These are phyloP conservation scores for Pachypanchax playfairii DNA, from an alignment of 2,113 vertebrate species.

Conservation along the genomic window DNA sequence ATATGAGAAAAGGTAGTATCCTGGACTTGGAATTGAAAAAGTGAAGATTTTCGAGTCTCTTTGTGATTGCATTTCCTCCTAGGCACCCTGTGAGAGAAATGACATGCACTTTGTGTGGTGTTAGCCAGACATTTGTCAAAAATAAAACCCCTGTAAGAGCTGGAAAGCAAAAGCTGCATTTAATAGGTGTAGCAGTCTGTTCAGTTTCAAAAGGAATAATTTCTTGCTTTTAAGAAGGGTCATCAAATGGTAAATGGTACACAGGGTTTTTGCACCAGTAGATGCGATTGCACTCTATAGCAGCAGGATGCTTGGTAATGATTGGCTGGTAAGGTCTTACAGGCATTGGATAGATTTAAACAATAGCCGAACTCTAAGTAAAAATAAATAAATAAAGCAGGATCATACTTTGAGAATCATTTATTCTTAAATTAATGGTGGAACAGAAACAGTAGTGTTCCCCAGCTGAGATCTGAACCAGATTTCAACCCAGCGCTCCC, in stretches of 20 bases:
- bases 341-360: conserved; percentile 2
- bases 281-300: too few species aligned
- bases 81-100: conserved; percentile 54
- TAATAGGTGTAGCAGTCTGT: conserved; percentile 28
- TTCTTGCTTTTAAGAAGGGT: not conserved
- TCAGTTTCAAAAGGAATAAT: conserved; percentile 31
- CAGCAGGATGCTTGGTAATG: not conserved
- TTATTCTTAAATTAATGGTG: conserved; percentile 79
- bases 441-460: conserved; percentile 57
- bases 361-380: conserved; percentile 9
- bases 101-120: conserved; percentile 49
- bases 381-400: conserved; percentile 19
- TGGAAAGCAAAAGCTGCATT: conserved; percentile 41
- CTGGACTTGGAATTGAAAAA: conserved; percentile 50
- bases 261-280: too few species aligned
- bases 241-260: not conserved
- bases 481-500: conserved; percentile 81
- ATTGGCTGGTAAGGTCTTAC: not conserved
- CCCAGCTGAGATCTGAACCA: conserved; percentile 79
- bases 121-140: conserved; percentile 43
- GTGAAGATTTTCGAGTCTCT: conserved; percentile 53
- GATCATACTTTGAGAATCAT: conserved; percentile 51
- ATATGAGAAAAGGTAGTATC: conserved; percentile 56
- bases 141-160: conserved; percentile 8
- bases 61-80: conserved; percentile 48